phyloP scores from a whole-genome alignment of 1,140 invertebrate species.

The Vanessa tameamea region DNA sequence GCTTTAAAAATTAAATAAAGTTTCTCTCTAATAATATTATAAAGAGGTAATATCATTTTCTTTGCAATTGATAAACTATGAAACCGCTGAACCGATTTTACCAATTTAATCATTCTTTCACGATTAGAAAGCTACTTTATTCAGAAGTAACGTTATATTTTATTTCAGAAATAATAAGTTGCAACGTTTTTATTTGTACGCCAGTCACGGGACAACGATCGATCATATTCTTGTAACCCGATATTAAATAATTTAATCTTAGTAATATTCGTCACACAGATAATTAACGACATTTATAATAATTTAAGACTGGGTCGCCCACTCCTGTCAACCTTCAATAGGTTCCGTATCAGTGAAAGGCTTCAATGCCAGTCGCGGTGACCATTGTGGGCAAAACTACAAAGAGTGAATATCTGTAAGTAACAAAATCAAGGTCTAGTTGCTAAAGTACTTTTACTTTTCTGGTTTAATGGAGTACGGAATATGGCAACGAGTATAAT shows the following conservation, averaged over 20 bases:
- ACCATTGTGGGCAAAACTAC: constrained; percentile 32
- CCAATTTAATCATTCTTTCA: too few species aligned
- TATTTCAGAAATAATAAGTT: too few species aligned
- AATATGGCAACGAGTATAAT: not conserved
- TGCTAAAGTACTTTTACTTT: constrained; percentile 49
- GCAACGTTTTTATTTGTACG: too few species aligned
- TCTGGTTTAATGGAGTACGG: not conserved
- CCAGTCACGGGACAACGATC: too few species aligned
- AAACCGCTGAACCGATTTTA: too few species aligned
- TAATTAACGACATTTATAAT: constrained; percentile 8
- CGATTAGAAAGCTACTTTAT: too few species aligned
- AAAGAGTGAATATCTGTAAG: constrained; percentile 35
- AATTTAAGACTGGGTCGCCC: constrained; percentile 23
- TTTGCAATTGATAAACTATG: too few species aligned
- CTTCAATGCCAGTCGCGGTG: constrained; percentile 50
- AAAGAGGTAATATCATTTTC: too few species aligned
- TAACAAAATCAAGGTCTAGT: constrained; percentile 47
- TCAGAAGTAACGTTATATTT: too few species aligned
- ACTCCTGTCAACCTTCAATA: constrained; percentile 55
- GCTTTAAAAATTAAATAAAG: not conserved
- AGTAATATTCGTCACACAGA: too few species aligned
- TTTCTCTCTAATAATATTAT: not conserved
- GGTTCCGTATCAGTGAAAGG: constrained; percentile 57
- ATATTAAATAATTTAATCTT: too few species aligned
- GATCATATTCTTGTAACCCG: too few species aligned